Evolutionary conservation across 2,113 vertebrate genomes (phyloP).

Genomic region (Tragelaphus scriptus): DNA sequence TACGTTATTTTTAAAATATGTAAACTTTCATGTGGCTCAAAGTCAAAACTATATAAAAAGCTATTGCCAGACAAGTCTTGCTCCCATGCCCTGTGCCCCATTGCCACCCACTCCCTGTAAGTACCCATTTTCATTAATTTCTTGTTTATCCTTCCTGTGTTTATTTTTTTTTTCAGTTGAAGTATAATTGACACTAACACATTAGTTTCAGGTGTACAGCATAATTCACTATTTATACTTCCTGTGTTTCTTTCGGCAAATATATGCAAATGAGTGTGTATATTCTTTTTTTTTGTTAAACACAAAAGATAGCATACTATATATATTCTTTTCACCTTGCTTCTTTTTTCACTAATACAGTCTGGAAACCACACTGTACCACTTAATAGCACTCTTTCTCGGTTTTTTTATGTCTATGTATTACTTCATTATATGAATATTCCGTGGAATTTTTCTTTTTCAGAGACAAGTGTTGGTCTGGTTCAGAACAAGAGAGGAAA

Average conservation of each 20-base stretch:
- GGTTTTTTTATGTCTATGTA: neutral
- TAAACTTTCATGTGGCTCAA: neutral
- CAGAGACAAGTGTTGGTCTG: conserved; percentile 50
- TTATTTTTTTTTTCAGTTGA: neutral
- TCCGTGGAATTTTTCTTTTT: neutral
- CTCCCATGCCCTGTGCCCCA: neutral
- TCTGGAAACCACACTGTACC: neutral
- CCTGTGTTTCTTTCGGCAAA: neutral
- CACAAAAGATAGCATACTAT: neutral
- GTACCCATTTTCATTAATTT: neutral
- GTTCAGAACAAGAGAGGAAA: neutral
- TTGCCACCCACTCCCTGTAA: neutral
- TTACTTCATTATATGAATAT: neutral
- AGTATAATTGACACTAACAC: neutral
- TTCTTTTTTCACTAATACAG: neutral
- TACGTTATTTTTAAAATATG: neutral
- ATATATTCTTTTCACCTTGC: neutral
- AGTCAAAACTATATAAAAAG: neutral
- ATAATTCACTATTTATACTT: neutral
- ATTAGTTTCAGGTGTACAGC: neutral
- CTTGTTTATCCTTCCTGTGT: neutral
- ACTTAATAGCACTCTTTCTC: neutral
- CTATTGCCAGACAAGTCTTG: neutral
- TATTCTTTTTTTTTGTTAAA: neutral
- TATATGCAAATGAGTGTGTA: neutral